Evolutionary conservation across 2,113 vertebrate genomes (phyloP).

Genomic region (Bambusicola thoracicus): DNA sequence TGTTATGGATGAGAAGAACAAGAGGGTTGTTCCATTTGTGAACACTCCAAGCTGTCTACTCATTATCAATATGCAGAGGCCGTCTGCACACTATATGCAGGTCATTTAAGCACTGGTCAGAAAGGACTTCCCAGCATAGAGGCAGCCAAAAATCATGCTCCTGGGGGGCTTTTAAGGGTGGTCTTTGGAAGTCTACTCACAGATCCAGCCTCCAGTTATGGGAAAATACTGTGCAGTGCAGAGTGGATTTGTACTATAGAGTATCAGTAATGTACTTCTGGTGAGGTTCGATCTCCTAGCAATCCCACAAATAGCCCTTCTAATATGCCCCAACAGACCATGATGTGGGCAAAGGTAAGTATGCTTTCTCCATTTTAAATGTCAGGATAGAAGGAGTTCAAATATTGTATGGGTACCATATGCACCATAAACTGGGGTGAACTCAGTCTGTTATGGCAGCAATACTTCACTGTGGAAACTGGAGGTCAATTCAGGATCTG

Average conservation of each 20-base stretch:
- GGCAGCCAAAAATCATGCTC: background rate
- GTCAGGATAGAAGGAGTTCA: background rate
- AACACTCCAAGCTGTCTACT: background rate
- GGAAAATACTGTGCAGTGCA: background rate
- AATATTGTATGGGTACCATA: background rate
- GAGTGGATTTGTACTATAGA: background rate
- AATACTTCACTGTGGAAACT: background rate
- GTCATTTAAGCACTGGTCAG: background rate
- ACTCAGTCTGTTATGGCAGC: background rate
- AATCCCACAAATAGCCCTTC: background rate
- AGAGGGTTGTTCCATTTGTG: background rate
- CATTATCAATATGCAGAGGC: background rate
- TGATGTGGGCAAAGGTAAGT: background rate
- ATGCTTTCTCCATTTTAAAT: background rate
- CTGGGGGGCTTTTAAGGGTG: background rate
- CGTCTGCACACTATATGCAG: background rate
- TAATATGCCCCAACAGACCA: background rate
- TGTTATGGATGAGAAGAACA: background rate
- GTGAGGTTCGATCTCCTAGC: background rate
- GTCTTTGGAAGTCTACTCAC: background rate
- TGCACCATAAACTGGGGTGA: background rate
- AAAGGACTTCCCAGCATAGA: background rate
- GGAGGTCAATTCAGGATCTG: background rate
- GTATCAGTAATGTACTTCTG: background rate
- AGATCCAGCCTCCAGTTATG: background rate